Conservation (phyloP, 2,888 invertebrate species). For the Fabriciana adippe region DNA sequence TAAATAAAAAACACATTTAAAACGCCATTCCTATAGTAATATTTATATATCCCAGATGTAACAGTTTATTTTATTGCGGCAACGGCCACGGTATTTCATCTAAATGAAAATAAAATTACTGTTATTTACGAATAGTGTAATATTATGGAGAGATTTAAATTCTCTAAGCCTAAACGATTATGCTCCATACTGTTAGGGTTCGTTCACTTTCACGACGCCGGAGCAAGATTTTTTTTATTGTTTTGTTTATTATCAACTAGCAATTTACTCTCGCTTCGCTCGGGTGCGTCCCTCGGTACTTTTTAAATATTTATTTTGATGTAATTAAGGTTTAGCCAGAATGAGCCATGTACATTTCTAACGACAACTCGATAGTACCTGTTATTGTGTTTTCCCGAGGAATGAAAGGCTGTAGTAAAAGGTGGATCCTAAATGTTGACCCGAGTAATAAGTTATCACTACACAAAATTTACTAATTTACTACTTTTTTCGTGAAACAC, state of each 20-base stretch:
- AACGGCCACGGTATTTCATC: slow-evolving; percentile 47
- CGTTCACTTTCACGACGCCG: slow-evolving; percentile 29
- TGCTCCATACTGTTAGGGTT: slow-evolving; percentile 40
- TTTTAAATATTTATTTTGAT: too few relatives aligned
- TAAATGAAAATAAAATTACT: slow-evolving; percentile 59
- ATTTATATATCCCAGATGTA: slow-evolving; percentile 44
- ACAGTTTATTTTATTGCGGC: slow-evolving; percentile 49
- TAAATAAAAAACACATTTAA: slow-evolving; percentile 33
- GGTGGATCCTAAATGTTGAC: too few relatives aligned
- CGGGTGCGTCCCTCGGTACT: too few relatives aligned
- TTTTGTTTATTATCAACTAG: not conserved
- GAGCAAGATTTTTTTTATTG: not conserved
- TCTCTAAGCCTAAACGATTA: slow-evolving; percentile 48
- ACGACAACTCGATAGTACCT: too few relatives aligned
- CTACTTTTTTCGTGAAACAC: too few relatives aligned
- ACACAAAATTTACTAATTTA: too few relatives aligned
- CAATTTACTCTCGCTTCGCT: not conserved
- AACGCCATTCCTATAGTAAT: slow-evolving; percentile 39
- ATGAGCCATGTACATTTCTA: too few relatives aligned
- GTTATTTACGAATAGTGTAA: slow-evolving; percentile 53
- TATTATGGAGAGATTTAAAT: slow-evolving; percentile 46
- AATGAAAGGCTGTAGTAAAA: too few relatives aligned
- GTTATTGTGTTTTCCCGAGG: too few relatives aligned
- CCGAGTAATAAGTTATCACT: too few relatives aligned
- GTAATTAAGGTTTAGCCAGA: too few relatives aligned